These are phyloP conservation scores for Drosophila suzukii DNA, from an alignment of 1,140 invertebrate species.

Conservation along the genomic window DNA sequence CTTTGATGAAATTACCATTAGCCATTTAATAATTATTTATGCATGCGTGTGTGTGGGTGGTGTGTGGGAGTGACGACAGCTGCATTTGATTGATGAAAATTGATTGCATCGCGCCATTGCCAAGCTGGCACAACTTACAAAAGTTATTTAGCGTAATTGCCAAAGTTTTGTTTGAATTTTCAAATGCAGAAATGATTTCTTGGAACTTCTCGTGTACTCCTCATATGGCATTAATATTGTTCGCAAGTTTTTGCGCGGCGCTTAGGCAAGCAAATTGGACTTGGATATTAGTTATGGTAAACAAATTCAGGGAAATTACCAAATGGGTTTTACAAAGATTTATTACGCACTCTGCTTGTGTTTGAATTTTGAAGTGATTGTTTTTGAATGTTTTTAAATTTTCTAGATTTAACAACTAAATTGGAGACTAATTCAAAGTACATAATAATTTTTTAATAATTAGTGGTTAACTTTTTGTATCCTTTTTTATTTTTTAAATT, in stretches of 20 bases:
- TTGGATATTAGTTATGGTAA: conserved; percentile 37
- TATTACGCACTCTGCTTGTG: background rate
- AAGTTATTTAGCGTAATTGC: conserved; percentile 51
- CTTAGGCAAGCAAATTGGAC: conserved; percentile 21
- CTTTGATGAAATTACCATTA: conserved; percentile 24
- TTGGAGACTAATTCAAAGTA: background rate
- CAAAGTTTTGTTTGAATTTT: conserved; percentile 67
- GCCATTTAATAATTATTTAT: conserved; percentile 23
- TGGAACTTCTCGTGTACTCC: conserved; percentile 29
- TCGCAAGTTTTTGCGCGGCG: conserved; percentile 14
- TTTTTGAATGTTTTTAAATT: background rate
- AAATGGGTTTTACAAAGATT: background rate
- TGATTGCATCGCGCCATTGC: conserved; percentile 53
- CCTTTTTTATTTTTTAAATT: too few relatives aligned
- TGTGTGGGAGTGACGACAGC: conserved; percentile 22
- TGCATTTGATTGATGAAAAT: conserved; percentile 64
- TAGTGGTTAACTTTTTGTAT: too few relatives aligned
- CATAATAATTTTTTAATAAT: too few relatives aligned
- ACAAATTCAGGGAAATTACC: conserved; percentile 4
- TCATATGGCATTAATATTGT: conserved; percentile 45
- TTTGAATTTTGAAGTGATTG: background rate
- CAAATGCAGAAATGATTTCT: conserved; percentile 56
- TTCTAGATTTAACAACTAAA: background rate
- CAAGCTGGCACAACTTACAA: conserved; percentile 50
- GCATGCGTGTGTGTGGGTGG: conserved; percentile 7